Evolutionary conservation across 1,140 invertebrate genomes (phyloP).

Genomic region (Trialeurodes vaporariorum): DNA sequence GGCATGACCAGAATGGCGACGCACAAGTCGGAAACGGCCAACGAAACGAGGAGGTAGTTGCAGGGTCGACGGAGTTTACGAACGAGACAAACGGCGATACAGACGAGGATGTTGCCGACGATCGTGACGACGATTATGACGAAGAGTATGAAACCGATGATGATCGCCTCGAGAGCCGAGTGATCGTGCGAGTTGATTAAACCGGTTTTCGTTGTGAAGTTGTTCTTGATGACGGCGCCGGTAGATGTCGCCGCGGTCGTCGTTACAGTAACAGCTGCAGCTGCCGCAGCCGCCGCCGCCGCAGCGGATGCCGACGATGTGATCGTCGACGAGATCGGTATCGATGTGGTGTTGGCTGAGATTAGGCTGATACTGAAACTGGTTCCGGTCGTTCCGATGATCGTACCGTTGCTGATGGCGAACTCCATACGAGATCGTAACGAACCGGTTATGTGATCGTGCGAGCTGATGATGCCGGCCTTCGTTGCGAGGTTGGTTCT

Average conservation of each 20-base stretch:
- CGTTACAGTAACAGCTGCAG: no score
- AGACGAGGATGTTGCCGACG: conserved; percentile 81
- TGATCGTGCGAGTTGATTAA: conserved; percentile 27
- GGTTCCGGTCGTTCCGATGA: neutral
- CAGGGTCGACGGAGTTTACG: conserved; percentile 68
- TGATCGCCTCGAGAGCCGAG: conserved; percentile 44
- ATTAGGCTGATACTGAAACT: neutral
- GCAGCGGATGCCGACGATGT: no score
- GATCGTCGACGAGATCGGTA: neutral
- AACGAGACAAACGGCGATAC: conserved; percentile 74
- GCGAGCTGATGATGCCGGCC: no score
- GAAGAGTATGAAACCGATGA: conserved; percentile 56
- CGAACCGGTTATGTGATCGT: neutral
- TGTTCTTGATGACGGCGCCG: neutral
- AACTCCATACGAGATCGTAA: neutral
- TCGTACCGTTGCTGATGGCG: neutral
- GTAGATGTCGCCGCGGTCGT: no score
- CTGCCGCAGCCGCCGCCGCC: no score
- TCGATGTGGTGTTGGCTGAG: neutral
- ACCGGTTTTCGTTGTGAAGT: neutral
- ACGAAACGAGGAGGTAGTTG: conserved; percentile 79
- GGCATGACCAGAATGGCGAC: conserved; percentile 74
- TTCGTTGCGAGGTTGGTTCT: neutral
- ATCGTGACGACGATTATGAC: conserved; percentile 67
- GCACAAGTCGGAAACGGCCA: conserved; percentile 79